Evolutionary conservation across 2,888 invertebrate genomes (phyloP).

Genomic region (Cosmorhoe ocellata): DNA sequence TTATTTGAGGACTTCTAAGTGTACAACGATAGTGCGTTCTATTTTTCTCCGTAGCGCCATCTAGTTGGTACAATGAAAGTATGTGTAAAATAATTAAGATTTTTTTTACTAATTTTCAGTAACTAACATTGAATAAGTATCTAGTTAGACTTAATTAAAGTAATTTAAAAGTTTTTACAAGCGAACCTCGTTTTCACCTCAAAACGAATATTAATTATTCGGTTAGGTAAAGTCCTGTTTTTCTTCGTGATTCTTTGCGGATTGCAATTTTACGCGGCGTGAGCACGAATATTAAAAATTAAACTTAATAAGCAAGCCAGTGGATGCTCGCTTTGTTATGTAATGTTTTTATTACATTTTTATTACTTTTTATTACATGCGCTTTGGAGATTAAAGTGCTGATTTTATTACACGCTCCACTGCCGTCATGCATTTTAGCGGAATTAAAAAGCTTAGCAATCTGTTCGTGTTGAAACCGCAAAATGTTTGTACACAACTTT

Average conservation of each 20-base stretch:
- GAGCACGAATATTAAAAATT: conserved; percentile 80
- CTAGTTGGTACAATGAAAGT: too few species aligned
- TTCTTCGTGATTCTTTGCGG: conserved; percentile 52
- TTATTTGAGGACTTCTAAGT: too few species aligned
- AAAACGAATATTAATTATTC: conserved; percentile 37
- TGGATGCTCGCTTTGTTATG: conserved; percentile 46
- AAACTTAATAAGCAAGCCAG: conserved; percentile 74
- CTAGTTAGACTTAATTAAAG: too few species aligned
- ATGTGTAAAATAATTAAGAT: too few species aligned
- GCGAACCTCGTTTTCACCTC: conserved; percentile 8
- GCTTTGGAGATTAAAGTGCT: conserved; percentile 30
- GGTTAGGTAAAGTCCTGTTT: conserved; percentile 37
- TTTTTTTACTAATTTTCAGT: too few species aligned
- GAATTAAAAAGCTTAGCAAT: conserved; percentile 17
- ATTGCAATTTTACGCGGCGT: conserved; percentile 77
- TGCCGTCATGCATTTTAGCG: conserved; percentile 18
- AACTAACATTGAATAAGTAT: too few species aligned
- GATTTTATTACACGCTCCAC: conserved; percentile 25
- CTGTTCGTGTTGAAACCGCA: background rate
- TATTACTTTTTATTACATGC: conserved; percentile 23
- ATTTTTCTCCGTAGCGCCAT: too few species aligned
- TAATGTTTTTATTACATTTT: conserved; percentile 38
- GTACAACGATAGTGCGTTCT: too few species aligned
- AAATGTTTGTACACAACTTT: too few species aligned
- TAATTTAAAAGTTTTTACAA: too few species aligned